A percentile compares a stretch with the other conserved stretches of the same genome.
These are phyloP conservation scores for Eilema caniola DNA, from an alignment of 2,888 invertebrate genomes.

Conservation along the genomic window DNA sequence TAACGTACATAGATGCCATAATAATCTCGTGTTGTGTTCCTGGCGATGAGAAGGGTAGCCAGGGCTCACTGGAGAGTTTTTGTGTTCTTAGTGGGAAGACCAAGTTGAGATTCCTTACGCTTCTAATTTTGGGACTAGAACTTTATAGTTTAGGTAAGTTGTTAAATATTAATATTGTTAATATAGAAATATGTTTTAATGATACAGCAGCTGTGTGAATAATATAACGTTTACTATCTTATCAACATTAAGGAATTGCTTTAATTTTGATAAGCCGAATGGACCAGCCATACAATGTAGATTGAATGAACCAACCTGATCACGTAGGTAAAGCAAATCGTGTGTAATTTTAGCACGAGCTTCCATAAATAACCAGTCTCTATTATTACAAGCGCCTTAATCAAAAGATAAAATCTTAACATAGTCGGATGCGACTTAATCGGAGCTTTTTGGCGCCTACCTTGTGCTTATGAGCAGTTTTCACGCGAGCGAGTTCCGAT, in stretches of 20 bases:
- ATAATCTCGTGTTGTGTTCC: too few relatives aligned
- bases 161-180: too few relatives aligned
- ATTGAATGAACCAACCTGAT: conserved; percentile 29
- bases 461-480: conserved; percentile 53
- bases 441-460: conserved; percentile 58
- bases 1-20: too few relatives aligned
- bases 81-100: too few relatives aligned
- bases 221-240: too few relatives aligned
- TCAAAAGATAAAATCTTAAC: conserved; percentile 85
- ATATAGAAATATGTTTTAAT: too few relatives aligned
- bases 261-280: not conserved
- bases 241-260: not conserved
- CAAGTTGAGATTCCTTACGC: too few relatives aligned
- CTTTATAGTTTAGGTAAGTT: too few relatives aligned
- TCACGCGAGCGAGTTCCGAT: conserved; percentile 43
- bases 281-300: conserved; percentile 22
- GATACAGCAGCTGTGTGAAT: too few relatives aligned
- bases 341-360: conserved; percentile 67
- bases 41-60: too few relatives aligned
- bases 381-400: conserved; percentile 83
- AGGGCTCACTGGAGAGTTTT: too few relatives aligned
- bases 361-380: conserved; percentile 77
- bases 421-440: conserved; percentile 74
- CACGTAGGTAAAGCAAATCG: conserved; percentile 54
- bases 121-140: too few relatives aligned